Base-by-base conservation (phyloP, 2,888 invertebrate species). In the Ommatoiulus sabulosus region DNA sequence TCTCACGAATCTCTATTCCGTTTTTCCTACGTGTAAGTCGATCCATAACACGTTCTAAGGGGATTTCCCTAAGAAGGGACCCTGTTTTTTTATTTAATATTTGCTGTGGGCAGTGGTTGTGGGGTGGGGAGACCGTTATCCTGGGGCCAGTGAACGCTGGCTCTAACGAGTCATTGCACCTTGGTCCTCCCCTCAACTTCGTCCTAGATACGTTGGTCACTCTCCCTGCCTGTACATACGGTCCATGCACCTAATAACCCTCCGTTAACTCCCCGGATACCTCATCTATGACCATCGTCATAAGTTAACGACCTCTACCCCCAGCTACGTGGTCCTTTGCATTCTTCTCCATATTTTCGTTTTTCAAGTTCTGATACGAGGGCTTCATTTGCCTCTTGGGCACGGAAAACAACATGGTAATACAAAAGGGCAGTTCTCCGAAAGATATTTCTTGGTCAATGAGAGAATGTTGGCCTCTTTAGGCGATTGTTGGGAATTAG, bases 341-440 rank as follows among this genome's bases (percentile, higher is more conserved):
- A 57, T 57, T 57, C 57, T 57, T 57, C 57, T 17, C 3, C 57
- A n/a, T 57, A 17, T 57, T 57, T 6, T 57, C 57, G 57, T 57
- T 57, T 57, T 57, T 57, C 57, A n/a, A 57, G 10, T 57, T 57
- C 3, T 57, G 57, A 57, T n/a, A n/a, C n/a, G 57, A n/a, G n/a
- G 57, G 10, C 57, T n/a, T 57, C 57, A 57, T 57, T 57, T 57
- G 57, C 57, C 57, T 57, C n/a, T 52, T 57, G 57, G 57, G 57
- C 57, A 57, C 57, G n/a, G 7, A n/a, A 57, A 57, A 57, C 57
- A 57, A n/a, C n/a, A 57, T 57, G n/a, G n/a, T n/a, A 57, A n/a
- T 57, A 57, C 57, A 35, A 57, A 57, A 57, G n/a, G 57, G 57
- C 57, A 57, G 15, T 57, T 52, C 57, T n/a, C 57, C 57, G 3